A percentile compares a stretch with the other conserved stretches of the same genome.
These are phyloP conservation scores for Notothenia rossii DNA, from an alignment of 2,113 vertebrate species.

Conservation along the genomic window DNA sequence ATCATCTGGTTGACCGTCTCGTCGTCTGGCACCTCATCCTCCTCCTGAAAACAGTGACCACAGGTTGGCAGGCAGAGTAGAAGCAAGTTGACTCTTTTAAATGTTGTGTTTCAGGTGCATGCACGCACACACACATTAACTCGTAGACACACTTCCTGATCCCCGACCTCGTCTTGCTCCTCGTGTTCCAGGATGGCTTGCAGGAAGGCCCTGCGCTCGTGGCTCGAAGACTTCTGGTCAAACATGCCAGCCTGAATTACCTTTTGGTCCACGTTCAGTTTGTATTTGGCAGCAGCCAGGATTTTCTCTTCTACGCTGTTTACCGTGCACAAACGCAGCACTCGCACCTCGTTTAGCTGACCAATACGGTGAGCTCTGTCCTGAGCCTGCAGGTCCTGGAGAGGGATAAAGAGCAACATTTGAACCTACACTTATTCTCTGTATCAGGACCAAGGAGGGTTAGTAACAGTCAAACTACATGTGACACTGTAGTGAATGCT, in stretches of 20 bases:
- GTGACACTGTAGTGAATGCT: too few relatives aligned
- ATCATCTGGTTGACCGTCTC: conserved; percentile 99
- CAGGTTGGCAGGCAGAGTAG: conserved; percentile 60
- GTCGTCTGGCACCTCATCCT: conserved; percentile 96
- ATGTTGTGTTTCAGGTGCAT: conserved; percentile 63
- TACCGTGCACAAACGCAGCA: conserved; percentile 94
- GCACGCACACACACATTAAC: conserved; percentile 72
- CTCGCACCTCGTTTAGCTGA: conserved; percentile 96
- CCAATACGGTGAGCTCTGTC: conserved; percentile 97
- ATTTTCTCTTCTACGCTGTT: conserved; percentile 97
- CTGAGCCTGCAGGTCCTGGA: conserved; percentile 95
- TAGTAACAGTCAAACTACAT: too few relatives aligned
- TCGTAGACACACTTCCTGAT: conserved; percentile 71
- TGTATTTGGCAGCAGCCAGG: conserved; percentile 93
- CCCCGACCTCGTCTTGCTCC: conserved; percentile 96
- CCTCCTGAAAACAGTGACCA: conserved; percentile 86
- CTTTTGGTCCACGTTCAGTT: conserved; percentile 96
- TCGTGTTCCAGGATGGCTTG: conserved; percentile 98
- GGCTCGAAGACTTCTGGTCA: conserved; percentile 97
- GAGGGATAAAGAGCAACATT: background rate
- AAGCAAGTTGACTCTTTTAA: conserved; percentile 34
- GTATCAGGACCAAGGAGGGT: too few relatives aligned
- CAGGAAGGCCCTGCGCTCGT: conserved; percentile 93
- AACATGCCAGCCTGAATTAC: conserved; percentile 99
- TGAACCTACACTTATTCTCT: too few relatives aligned